Evolutionary conservation across 2,797 vertebrate genomes (phyloP).

Genomic region (Columba guinea): DNA sequence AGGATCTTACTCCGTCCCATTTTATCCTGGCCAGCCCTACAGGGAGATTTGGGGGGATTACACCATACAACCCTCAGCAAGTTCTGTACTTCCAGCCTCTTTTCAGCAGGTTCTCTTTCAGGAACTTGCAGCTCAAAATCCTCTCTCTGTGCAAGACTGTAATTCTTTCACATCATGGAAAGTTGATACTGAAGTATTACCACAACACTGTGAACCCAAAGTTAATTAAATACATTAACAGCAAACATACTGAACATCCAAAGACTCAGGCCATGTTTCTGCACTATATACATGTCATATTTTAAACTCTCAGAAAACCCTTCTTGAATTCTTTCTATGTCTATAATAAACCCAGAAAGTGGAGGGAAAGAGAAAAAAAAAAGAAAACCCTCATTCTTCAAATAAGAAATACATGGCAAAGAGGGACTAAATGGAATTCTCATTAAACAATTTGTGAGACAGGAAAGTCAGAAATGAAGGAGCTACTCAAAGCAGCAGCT

Average conservation of each 20-base stretch:
- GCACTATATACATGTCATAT: too few species aligned
- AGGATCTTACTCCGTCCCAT: neutral
- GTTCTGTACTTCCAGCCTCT: neutral
- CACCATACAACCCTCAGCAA: neutral
- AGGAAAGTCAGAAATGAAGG: neutral
- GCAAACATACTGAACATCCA: accelerated
- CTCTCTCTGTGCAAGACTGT: neutral
- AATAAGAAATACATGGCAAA: neutral
- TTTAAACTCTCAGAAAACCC: neutral
- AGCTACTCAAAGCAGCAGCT: neutral
- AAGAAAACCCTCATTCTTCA: neutral
- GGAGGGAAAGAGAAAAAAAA: accelerated
- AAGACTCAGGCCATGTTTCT: neutral
- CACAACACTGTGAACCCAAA: neutral
- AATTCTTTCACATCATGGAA: neutral
- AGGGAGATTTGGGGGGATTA: too few species aligned
- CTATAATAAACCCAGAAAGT: neutral
- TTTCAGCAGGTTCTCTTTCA: neutral
- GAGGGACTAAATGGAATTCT: neutral
- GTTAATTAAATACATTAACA: neutral
- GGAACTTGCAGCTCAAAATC: neutral
- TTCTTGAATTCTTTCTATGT: neutral
- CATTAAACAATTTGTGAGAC: neutral
- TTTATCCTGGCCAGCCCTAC: too few species aligned
- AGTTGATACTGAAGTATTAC: neutral